Base-by-base conservation (phyloP, 2,797 vertebrate species). In the Chloroceryle amazona region DNA sequence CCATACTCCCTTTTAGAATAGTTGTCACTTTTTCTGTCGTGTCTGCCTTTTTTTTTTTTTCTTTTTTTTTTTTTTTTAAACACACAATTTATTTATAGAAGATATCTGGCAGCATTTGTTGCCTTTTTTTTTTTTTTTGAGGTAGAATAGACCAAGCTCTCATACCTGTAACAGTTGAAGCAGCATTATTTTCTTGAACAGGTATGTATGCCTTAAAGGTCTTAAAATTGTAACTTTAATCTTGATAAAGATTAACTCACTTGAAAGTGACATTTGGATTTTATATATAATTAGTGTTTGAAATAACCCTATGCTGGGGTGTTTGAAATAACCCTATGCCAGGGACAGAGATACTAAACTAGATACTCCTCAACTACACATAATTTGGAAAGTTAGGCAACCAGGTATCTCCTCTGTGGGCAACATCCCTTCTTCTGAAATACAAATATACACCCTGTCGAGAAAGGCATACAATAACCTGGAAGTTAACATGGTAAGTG, bases 151-250 rank as follows among this genome's bases (percentile, higher is more conserved):
- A 70, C 9, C 9, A 79, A 70, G 1, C 13, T 26, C 8, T 62
- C 39, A 12, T 28, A 19, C 9, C 35, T 6, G 1, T 26, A 61
- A 74, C 4, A 47, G 4, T 0, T 74, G 28, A 73, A 62, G 35
- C 20, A 87, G n/a, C 20, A 31, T 2, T 76, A 14, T 8, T 35
- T 26, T n/a, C 46, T 28, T 58, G 13, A 60, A 26, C 7, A 39
- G 8, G 12, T 31, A 28, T 0, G 0, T 13, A 33, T 44, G 10
- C 10, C 10, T 73, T 58, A 44, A 29, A 67, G 2, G 13, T 22
- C 11, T 65, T 49, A 57, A 80, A 84, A 65, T 8, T 35, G 2
- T 29, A 37, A 6, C 33, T 87, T 89, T 44, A 46, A 51, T 58
- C 28, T 52, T 20, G 26, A 25, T 37, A n/a, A 51, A 71, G 33